Evolutionary conservation across 2,888 invertebrate genomes (phyloP).

Genomic region (Pristionchus maxplancki): DNA sequence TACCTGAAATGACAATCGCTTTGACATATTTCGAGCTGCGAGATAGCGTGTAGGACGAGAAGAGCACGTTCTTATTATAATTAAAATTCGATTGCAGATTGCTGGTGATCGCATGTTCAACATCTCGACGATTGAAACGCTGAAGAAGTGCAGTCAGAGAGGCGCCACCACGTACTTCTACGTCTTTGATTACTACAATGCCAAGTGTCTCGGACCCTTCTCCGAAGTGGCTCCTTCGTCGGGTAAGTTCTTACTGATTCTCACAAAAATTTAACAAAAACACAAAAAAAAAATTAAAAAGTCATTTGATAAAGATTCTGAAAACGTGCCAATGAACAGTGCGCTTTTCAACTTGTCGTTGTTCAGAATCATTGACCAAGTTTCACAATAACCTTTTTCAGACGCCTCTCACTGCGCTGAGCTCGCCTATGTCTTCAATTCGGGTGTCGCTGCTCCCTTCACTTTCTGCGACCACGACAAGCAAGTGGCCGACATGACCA

Average conservation of each 20-base stretch:
- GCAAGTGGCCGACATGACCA: not conserved
- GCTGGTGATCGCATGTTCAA: slow-evolving; percentile 41
- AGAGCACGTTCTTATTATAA: no score
- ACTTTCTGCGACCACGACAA: slow-evolving; percentile 43
- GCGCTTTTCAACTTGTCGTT: no score
- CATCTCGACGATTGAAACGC: not conserved
- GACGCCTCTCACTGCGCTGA: slow-evolving; percentile 30
- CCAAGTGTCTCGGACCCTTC: slow-evolving; percentile 6
- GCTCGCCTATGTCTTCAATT: slow-evolving; percentile 34
- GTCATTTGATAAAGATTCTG: no score
- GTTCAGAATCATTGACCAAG: no score
- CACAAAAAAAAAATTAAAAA: no score
- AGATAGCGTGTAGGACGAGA: no score
- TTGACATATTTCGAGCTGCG: no score
- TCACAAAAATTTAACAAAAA: no score
- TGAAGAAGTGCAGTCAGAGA: slow-evolving; percentile 8
- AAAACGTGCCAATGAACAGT: no score
- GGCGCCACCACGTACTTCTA: slow-evolving; percentile 18
- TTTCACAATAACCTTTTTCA: no score
- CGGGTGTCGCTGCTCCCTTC: slow-evolving; percentile 6
- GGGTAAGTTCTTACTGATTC: not conserved
- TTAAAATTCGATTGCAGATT: not conserved
- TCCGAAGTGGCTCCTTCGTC: not conserved
- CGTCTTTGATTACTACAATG: slow-evolving; percentile 34
- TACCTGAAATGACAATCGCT: no score